Conservation (phyloP, 2,888 invertebrate species). For the Hirtodrosophila confusa region DNA sequence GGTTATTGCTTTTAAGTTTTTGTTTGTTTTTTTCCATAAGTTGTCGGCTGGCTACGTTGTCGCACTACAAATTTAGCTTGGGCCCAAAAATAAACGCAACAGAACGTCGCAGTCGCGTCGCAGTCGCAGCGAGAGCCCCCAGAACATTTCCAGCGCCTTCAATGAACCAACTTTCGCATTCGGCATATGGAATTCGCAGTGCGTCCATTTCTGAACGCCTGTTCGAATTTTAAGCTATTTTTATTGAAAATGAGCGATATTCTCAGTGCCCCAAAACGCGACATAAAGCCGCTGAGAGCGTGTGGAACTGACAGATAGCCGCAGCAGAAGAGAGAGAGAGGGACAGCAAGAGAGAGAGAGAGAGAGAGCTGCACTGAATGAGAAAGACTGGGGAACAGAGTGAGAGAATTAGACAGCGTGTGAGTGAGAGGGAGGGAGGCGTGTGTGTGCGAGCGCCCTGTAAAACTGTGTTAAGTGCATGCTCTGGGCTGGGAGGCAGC, state of each 20-base stretch:
- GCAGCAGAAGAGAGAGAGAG: conserved; percentile 12
- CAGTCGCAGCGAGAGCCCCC: conserved; percentile 16
- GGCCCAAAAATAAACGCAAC: conserved; percentile 55
- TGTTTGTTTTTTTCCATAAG: conserved; percentile 52
- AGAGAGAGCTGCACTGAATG: no score
- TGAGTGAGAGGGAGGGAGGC: conserved; percentile 22
- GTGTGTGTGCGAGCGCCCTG: conserved; percentile 17
- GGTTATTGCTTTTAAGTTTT: conserved; percentile 1
- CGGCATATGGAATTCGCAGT: conserved; percentile 30
- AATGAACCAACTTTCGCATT: conserved; percentile 24
- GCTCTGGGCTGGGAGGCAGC: conserved; percentile 39
- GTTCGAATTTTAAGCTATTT: conserved; percentile 79
- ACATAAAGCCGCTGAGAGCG: conserved; percentile 39
- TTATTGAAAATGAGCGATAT: conserved; percentile 79
- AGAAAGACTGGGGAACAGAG: conserved; percentile 1
- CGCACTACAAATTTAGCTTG: conserved; percentile 49
- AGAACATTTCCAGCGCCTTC: conserved; percentile 39
- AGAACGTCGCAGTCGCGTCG: conserved; percentile 18
- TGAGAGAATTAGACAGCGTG: conserved; percentile 16
- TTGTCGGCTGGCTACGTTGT: conserved; percentile 1
- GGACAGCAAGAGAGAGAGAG: not conserved
- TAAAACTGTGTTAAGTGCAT: conserved; percentile 73
- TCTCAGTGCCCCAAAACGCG: conserved; percentile 51
- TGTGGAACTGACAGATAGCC: conserved; percentile 16
- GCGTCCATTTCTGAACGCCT: conserved; percentile 64